Evolutionary conservation across 2,797 vertebrate species (phyloP), one percentile per base, ranked within the genome.

Genomic region (Phylloscopus collybita): DNA sequence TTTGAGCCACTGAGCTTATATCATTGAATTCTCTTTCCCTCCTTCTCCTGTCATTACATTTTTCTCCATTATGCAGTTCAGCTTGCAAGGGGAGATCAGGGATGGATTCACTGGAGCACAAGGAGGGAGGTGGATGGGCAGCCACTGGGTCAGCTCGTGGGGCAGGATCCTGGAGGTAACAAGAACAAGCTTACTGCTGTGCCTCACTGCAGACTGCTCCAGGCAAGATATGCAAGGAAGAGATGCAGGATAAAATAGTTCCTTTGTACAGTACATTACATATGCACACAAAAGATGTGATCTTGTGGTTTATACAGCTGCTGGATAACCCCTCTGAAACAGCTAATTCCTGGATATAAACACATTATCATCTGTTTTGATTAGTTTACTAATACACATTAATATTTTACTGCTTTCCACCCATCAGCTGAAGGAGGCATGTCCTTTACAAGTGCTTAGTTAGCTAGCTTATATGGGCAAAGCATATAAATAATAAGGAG

Each of bases 251-350:
- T 49, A 67, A 69, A 0, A 2, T 5, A 19, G 29, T 14, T 95
- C 64, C 42, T 73, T 62, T 47, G 53, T 53, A 20, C 8, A 29
- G 38, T 13, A 22, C 0, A 1, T 49, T 59, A 20, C 20, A 19
- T 0, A 0, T 50, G 59, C 47, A 27, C 40, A 10, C 6, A 50
- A 16, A 18, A n/a, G 7, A 25, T 0, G 0, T 12, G 45, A 83
- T 80, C 18, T 54, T 5, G 3, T 67, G 61, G 25, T 62, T 74
- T 38, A 4, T 61, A 6, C 0, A 2, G 61, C 49, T 80, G 92
- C 49, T 0, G 2, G 42, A 15, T 70, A 87, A 71, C 50, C 8
- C 16, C 34, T 54, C 72, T 62, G 81, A 80, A 88, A 49, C 10
- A 25, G 73, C 51, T 34, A 56, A 53, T 87, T 61, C 30, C 81